phyloP scores from a whole-genome alignment of 2,113 vertebrate genomes.

The Xyrauchen texanus region DNA sequence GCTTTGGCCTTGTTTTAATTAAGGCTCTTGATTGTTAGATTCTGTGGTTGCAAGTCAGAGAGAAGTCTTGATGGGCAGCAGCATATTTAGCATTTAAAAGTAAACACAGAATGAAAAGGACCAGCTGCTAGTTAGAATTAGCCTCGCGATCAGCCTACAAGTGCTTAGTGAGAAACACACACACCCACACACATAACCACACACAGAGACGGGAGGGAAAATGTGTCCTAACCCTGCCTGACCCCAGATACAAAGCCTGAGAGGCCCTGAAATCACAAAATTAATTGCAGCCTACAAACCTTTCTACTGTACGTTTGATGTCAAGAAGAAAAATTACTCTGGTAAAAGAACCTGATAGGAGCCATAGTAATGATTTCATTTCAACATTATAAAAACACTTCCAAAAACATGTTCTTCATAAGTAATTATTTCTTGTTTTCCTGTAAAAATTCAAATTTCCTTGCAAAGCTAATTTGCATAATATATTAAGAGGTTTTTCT shows the following conservation, averaged over 20 bases:
- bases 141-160: slow-evolving; percentile 70
- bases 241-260: slow-evolving; percentile 75
- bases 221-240: slow-evolving; percentile 75
- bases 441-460: no score
- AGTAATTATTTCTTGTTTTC: no score
- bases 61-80: slow-evolving; percentile 58
- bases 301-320: slow-evolving; percentile 67
- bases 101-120: slow-evolving; percentile 75
- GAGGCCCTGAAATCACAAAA: slow-evolving; percentile 75
- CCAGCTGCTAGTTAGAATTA: slow-evolving; percentile 79
- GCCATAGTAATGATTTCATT: slow-evolving; percentile 14
- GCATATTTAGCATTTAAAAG: slow-evolving; percentile 72
- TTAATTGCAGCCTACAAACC: slow-evolving; percentile 76
- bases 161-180: slow-evolving; percentile 61
- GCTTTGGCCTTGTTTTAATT: no score
- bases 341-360: slow-evolving; percentile 26
- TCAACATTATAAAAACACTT: neutral
- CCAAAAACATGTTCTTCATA: no score
- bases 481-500: no score
- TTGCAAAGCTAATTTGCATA: no score
- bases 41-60: slow-evolving; percentile 67
- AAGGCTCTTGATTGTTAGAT: slow-evolving; percentile 61
- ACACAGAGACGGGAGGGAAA: slow-evolving; percentile 55
- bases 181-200: slow-evolving; percentile 40
- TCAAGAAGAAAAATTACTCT: slow-evolving; percentile 59